Evolutionary conservation across 2,797 vertebrate species (phyloP), one percentile per base, ranked within the genome.

Genomic region (Mycteria americana): DNA sequence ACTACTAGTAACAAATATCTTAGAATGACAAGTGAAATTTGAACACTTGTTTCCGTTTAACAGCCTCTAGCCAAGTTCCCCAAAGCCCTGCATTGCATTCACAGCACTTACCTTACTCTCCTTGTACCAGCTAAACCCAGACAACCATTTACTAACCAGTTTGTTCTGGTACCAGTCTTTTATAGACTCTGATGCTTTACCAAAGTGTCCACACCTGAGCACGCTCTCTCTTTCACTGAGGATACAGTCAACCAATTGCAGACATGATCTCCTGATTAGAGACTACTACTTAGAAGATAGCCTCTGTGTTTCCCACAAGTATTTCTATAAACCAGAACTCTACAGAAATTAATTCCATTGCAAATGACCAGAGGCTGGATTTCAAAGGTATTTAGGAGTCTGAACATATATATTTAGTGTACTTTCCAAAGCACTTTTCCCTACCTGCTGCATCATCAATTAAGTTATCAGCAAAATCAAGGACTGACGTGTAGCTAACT

Each of bases 71-170:
- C 9, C 25, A 39, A 62, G 13, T 14, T 28, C 3, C 18, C 18
- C 14, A 35, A 57, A 57, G 2, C 13, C 9, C 18, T 65, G 28
- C 5, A 8, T 1, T 7, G 0, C 18, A n/a, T 19, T 65, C 30
- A 10, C 3, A 57, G 9, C 5, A 27, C 43, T 45, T 35, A 75
- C 46, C 24, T 21, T 43, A 8, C 15, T 46, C 30, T 50, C 9
- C 53, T 27, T 17, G 19, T 6, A 7, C 3, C 9, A 56, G 1
- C 31, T 25, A 25, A 77, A 24, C 1, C 17, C 25, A 48, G 17
- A 33, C 3, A 1, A 1, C 8, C 5, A 4, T 4, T 25, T 13
- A 12, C 7, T 6, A 13, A 14, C 0, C 5, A 33, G 4, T 3
- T 35, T 48, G 2, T 8, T 46, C 21, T 56, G 48, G 24, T 51